A percentile compares a stretch with the other conserved stretches of the same genome.
Conservation (phyloP, 2,113 vertebrate species). For the Gadus chalcogrammus region DNA sequence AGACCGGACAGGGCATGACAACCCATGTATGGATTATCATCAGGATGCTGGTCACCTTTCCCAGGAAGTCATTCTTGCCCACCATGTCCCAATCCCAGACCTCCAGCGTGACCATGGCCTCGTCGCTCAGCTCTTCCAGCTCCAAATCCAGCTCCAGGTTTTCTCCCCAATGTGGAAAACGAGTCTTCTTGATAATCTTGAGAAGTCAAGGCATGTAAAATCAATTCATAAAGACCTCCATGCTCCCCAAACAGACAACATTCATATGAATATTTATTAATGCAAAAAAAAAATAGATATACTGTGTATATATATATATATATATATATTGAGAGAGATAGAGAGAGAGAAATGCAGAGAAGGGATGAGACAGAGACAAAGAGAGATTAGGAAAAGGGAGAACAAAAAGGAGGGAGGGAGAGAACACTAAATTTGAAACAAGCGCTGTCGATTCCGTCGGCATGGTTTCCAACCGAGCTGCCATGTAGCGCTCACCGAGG, state of each 20-base stretch:
- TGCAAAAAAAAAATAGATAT: too few species aligned
- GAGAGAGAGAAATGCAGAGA: too few species aligned
- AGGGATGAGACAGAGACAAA: too few species aligned
- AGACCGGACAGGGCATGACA: neutral
- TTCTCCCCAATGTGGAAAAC: conserved; percentile 87
- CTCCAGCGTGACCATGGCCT: conserved; percentile 73
- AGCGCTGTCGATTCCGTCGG: too few species aligned
- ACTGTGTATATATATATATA: too few species aligned
- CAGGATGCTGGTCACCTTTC: conserved; percentile 70
- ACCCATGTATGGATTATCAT: neutral
- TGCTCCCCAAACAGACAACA: too few species aligned
- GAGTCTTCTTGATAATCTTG: conserved; percentile 88
- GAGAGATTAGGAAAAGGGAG: neutral
- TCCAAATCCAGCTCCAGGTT: conserved; percentile 78
- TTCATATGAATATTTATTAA: too few species aligned
- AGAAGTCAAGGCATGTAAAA: neutral
- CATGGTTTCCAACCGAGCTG: too few species aligned
- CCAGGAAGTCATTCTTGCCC: conserved; percentile 91
- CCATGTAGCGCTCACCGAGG: conserved; percentile 75
- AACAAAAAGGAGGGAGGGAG: neutral
- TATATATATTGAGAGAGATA: too few species aligned
- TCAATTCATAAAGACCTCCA: neutral
- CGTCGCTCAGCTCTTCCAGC: conserved; percentile 47
- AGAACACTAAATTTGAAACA: neutral
- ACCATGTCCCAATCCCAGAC: conserved; percentile 95